These are phyloP conservation scores for Alligator mississippiensis DNA, from an alignment of 2,113 vertebrate genomes.

Conservation along the genomic window DNA sequence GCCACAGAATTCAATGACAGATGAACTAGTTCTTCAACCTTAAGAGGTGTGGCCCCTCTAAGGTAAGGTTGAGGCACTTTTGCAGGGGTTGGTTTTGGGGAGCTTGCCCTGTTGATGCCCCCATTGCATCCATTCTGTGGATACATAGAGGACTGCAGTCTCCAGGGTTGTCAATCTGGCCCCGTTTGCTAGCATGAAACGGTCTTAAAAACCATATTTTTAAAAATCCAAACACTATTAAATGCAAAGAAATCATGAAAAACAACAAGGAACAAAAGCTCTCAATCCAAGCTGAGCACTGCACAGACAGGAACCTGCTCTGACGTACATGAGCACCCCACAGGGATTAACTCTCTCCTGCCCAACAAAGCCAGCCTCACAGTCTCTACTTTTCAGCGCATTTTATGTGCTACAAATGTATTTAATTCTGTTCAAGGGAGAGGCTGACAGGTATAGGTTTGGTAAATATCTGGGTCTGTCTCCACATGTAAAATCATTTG, in stretches of 20 bases:
- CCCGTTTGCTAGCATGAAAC: constrained; percentile 38
- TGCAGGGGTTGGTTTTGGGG: not conserved
- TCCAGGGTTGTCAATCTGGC: not conserved
- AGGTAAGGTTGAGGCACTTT: constrained; percentile 12
- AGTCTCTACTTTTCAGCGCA: constrained; percentile 53
- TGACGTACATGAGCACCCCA: constrained; percentile 76
- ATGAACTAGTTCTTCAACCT: not conserved
- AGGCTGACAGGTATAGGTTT: constrained; percentile 10
- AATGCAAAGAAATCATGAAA: constrained; percentile 75
- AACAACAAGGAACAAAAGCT: constrained; percentile 79
- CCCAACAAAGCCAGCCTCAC: constrained; percentile 47
- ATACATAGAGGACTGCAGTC: not conserved
- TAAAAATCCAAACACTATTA: constrained; percentile 77
- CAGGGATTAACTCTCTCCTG: constrained; percentile 79
- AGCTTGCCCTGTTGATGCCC: not conserved
- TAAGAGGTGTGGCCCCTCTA: not conserved
- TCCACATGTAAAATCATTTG: constrained; percentile 15
- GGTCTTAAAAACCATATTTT: constrained; percentile 47
- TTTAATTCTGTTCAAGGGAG: constrained; percentile 39
- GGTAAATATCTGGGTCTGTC: constrained; percentile 23
- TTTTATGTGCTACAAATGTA: constrained; percentile 20
- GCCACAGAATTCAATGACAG: not conserved
- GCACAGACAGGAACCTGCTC: constrained; percentile 73
- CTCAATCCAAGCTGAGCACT: constrained; percentile 75
- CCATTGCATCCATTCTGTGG: not conserved